A percentile compares a stretch with the other conserved stretches of the same genome.
phyloP scores from a whole-genome alignment of 2,888 invertebrate genomes.

The Euplagia quadripunctaria region DNA sequence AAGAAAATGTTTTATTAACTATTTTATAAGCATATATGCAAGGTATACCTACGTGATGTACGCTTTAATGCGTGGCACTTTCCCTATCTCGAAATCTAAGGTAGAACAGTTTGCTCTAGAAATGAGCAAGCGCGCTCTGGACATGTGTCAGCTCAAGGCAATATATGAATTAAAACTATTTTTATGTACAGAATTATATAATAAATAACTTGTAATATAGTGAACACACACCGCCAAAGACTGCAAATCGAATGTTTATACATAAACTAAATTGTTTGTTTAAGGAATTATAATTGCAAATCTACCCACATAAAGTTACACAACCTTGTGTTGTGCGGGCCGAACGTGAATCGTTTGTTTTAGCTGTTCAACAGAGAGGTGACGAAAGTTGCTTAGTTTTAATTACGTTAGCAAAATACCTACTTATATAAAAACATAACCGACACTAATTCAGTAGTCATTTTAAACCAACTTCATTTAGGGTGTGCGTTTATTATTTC shows the following conservation, averaged over 20 bases:
- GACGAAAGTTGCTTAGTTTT: background rate
- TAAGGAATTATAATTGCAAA: background rate
- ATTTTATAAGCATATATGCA: background rate
- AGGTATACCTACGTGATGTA: background rate
- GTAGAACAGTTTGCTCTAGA: background rate
- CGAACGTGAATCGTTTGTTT: no score
- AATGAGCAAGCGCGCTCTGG: background rate
- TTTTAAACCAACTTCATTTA: background rate
- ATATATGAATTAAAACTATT: background rate
- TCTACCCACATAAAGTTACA: background rate
- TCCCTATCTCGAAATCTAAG: background rate
- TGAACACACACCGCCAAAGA: background rate
- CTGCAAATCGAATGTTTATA: background rate
- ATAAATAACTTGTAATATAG: background rate
- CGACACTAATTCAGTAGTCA: no score
- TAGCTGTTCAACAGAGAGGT: no score
- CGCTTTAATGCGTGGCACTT: background rate
- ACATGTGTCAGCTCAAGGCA: no score
- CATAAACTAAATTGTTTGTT: background rate
- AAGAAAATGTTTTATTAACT: background rate
- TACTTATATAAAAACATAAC: no score
- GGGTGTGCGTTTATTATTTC: background rate
- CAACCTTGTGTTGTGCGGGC: no score
- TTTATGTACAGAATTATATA: background rate
- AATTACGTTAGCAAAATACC: background rate